Evolutionary conservation across 2,888 invertebrate genomes (phyloP), one percentile per base, ranked within the genome.

Genomic region (Antheraea yamamai): DNA sequence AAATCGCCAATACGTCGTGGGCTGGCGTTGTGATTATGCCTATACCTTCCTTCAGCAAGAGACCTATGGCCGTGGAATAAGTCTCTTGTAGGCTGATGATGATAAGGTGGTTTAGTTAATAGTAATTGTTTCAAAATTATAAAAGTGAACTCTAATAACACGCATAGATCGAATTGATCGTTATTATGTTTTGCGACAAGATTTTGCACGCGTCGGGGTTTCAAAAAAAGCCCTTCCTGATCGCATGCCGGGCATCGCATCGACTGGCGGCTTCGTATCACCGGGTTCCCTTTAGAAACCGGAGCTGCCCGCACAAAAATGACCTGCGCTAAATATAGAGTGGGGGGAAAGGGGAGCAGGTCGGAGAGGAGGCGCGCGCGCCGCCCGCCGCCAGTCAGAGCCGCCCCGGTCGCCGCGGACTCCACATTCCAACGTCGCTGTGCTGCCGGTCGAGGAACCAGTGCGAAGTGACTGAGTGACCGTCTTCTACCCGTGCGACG

Each of bases 361-460:
- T 78, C 79, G 82, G 82, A 82, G 78, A 82, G 77, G 76, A 77
- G 80, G 83, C 83, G 82, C 81, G 82, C 80, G 80, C 81, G 81
- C 81, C 83, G 78, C 80, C 82, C 84, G 83, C 82, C 84, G 80
- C 84, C 87, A 87, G 84, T 83, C 96, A 96, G 96, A 96, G 96
- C 96, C 96, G 96, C 96, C 95, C 93, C 95, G 95, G 96, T 95
- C 95, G 95, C 95, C 95, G 96, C 96, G 96, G 96, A 96, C 96
- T 96, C 96, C 96, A 96, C 96, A 96, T 96, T 96, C 96, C 96
- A 96, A 95, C 96, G 95, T 92, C 92, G 94, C 93, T 92, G 92
- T 92, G 93, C 92, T 92, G 93, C 89, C 90, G 90, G 91, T 91
- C 88, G 83, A 88, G 85, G 88, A 89, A 88, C 91, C 91, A 88